Evolutionary conservation across 2,797 vertebrate genomes (phyloP).

Genomic region (Clamator glandarius): DNA sequence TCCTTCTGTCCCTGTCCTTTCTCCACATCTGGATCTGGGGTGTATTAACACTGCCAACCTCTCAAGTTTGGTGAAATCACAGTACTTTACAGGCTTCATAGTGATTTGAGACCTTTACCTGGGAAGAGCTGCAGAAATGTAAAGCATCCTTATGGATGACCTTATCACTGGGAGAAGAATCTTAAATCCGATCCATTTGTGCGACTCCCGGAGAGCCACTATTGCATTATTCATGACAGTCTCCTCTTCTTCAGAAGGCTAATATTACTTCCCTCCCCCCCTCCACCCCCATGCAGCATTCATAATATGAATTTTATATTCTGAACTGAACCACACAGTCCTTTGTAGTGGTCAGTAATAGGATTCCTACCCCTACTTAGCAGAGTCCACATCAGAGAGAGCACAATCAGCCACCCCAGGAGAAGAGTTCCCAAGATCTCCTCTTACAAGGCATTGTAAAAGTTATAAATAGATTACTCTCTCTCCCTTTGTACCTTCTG

Average conservation of each 20-base stretch:
- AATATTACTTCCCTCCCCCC: constrained; percentile 67
- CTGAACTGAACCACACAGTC: constrained; percentile 70
- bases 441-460: constrained; percentile 77
- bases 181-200: constrained; percentile 67
- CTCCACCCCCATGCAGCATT: constrained; percentile 59
- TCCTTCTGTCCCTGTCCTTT: neutral
- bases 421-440: constrained; percentile 82
- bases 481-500: constrained; percentile 64
- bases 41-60: neutral
- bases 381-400: constrained; percentile 70
- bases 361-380: constrained; percentile 65
- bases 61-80: neutral
- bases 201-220: constrained; percentile 66
- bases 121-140: constrained; percentile 43
- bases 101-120: constrained; percentile 31
- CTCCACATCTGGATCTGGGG: neutral
- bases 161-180: constrained; percentile 67
- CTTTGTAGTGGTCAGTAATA: constrained; percentile 76
- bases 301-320: constrained; percentile 75
- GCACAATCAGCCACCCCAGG: constrained; percentile 68
- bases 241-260: constrained; percentile 73
- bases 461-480: constrained; percentile 73
- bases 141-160: constrained; percentile 60
- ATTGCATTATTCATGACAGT: constrained; percentile 70
- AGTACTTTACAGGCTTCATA: neutral